phyloP scores from a whole-genome alignment of 1,140 invertebrate species.

The Drosophila lacertosa region DNA sequence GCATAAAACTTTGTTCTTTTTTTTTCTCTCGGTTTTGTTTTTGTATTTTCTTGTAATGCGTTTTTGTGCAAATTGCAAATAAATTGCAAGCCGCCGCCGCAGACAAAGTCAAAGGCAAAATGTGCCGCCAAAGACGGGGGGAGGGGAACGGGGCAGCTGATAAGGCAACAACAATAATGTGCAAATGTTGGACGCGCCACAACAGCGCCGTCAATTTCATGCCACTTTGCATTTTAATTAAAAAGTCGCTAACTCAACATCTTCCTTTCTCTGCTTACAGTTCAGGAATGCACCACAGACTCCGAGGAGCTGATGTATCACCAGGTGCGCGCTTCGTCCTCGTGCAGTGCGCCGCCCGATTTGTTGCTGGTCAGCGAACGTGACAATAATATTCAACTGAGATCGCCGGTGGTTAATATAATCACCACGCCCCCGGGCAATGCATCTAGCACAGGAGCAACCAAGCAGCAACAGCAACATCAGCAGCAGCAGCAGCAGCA shows the following conservation, averaged over 20 bases:
- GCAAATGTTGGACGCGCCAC: slow-evolving; percentile 29
- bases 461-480: slow-evolving; percentile 27
- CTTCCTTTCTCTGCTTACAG: slow-evolving; percentile 43
- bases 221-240: slow-evolving; percentile 82
- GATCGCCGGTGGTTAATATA: slow-evolving; percentile 79
- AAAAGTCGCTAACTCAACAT: slow-evolving; percentile 35
- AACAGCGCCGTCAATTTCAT: slow-evolving; percentile 64
- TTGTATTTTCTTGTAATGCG: slow-evolving; percentile 58
- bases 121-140: slow-evolving; percentile 20
- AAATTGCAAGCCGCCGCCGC: slow-evolving; percentile 71
- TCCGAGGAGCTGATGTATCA: slow-evolving; percentile 84
- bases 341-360: slow-evolving; percentile 83
- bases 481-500: slow-evolving; percentile 19
- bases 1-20: slow-evolving; percentile 72
- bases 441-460: slow-evolving; percentile 37
- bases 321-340: slow-evolving; percentile 82
- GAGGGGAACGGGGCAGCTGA: slow-evolving; percentile 1
- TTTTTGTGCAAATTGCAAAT: slow-evolving; percentile 80
- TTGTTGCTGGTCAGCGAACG: slow-evolving; percentile 83
- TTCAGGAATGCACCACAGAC: slow-evolving; percentile 84
- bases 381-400: slow-evolving; percentile 82
- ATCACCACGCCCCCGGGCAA: slow-evolving; percentile 76
- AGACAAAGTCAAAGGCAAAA: slow-evolving; percentile 51
- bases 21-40: slow-evolving; percentile 6
- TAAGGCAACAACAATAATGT: slow-evolving; percentile 12